Conservation (phyloP, 2,888 invertebrate genomes). For the Spilarctia lutea region DNA sequence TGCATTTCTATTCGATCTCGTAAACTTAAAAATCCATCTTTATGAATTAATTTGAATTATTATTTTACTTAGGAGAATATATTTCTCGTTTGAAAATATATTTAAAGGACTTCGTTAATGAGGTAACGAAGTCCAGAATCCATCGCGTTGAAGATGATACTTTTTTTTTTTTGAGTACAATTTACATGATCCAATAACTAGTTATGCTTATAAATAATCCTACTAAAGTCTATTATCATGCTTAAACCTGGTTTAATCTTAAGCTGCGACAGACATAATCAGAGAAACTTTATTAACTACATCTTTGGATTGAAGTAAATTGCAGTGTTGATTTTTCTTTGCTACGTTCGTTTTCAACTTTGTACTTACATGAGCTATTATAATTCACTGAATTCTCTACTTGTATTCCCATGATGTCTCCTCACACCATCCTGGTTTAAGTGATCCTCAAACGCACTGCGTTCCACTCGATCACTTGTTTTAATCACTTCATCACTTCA, state of each 20-base stretch:
- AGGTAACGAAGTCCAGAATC: no score
- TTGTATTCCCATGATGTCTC: slow-evolving; percentile 80
- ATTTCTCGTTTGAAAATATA: background rate
- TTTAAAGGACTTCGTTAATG: no score
- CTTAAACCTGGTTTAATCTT: slow-evolving; percentile 20
- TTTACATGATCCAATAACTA: background rate
- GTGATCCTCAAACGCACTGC: slow-evolving; percentile 33
- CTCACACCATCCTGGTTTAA: slow-evolving; percentile 59
- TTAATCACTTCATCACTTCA: slow-evolving; percentile 48
- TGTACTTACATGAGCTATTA: slow-evolving; percentile 81
- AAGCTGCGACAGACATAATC: background rate
- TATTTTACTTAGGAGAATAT: background rate
- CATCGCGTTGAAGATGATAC: background rate
- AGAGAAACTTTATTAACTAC: background rate
- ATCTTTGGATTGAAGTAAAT: background rate
- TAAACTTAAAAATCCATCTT: no score
- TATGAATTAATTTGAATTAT: no score
- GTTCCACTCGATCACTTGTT: slow-evolving; percentile 41
- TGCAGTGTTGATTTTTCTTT: no score
- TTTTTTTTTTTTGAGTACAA: background rate
- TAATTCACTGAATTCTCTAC: slow-evolving; percentile 81
- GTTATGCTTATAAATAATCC: background rate
- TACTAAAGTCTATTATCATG: background rate
- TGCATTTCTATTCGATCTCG: background rate
- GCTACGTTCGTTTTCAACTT: no score